Percentiles rank a stretch among this genome's conserved stretches.
These are phyloP conservation scores for Heliconius hortense DNA, from an alignment of 2,888 invertebrate species.

Conservation along the genomic window DNA sequence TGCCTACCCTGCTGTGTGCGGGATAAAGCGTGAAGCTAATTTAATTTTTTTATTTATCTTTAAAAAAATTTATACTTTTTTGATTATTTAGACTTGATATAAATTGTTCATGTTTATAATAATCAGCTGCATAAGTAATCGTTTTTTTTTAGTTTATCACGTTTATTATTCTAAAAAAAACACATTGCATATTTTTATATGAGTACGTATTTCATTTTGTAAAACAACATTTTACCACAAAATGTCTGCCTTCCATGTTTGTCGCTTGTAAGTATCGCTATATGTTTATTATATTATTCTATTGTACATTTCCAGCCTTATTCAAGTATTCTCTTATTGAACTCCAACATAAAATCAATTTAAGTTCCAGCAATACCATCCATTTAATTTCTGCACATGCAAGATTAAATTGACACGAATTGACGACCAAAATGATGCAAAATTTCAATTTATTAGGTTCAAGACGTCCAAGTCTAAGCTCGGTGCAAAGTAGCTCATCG, in stretches of 20 bases:
- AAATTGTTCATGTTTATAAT: conserved; percentile 3
- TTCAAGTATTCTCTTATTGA: neutral
- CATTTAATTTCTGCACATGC: neutral
- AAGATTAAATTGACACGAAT: neutral
- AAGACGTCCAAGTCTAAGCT: conserved; percentile 92
- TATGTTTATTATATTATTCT: conserved; percentile 10
- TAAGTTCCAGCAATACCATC: neutral
- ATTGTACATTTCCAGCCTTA: neutral
- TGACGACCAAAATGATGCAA: conserved; percentile 22
- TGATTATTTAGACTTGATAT: neutral
- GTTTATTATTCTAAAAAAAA: neutral
- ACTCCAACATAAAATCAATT: neutral
- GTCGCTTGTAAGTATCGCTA: conserved; percentile 34
- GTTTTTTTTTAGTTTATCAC: neutral
- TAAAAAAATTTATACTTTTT: neutral
- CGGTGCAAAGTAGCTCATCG: conserved; percentile 91
- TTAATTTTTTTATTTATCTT: too few relatives aligned
- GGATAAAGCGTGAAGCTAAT: too few relatives aligned
- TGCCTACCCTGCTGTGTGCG: too few relatives aligned
- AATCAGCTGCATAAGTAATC: neutral
- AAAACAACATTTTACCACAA: conserved; percentile 30
- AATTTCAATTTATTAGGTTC: conserved; percentile 84
- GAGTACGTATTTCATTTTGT: neutral
- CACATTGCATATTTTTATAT: conserved; percentile 8
- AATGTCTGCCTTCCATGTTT: conserved; percentile 34